Evolutionary conservation across 2,113 vertebrate species (phyloP), one percentile per base, ranked within the genome.

Genomic region (Candoia aspera): DNA sequence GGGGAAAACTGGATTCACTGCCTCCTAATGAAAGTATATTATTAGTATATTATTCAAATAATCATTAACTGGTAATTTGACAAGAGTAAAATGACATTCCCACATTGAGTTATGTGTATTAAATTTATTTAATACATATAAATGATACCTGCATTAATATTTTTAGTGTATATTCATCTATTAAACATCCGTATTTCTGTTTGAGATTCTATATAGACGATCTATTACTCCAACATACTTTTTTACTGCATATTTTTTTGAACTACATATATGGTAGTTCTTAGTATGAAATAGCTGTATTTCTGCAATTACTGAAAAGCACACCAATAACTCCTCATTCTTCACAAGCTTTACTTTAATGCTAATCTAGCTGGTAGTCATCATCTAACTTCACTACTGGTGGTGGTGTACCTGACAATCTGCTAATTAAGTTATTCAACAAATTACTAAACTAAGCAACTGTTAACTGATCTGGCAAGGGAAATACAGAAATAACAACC

Each of bases 1-100:
- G 42, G 0, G 99, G 98, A 49, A 99, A 97, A 87, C 94, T 95
- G 91, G 94, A 62, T 17, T 98, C 95, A 0, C 96, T 93, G 29
- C 95, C 96, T 93, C 94, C 98, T 98, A 64, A 1, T 10, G 94
- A 90, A 13, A 55, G 21, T 58, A n/a, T n/a, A n/a, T n/a, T n/a
- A n/a, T 58, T 42, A 83, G 11, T 84, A 59, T 24, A 84, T 53
- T 62, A 54, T 26, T 62, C 2, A n/a, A 24, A 53, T 59, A 12
- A 84, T 88, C n/a, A 83, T 83, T 49, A 79, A 79, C 26, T 23
- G 24, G 10, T 53, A n/a, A 29, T n/a, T n/a, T 46, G 49, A 68
- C 60, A 15, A 73, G 0, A 12, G 24, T 33, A 68, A 60, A 91
- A 23, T n/a, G 86, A 59, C 13, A 2, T 33, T 55, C 23, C 15